Percentiles rank a stretch among this genome's conserved stretches.
These are phyloP conservation scores for Progne subis DNA, from an alignment of 2,113 vertebrate genomes.

Conservation along the genomic window DNA sequence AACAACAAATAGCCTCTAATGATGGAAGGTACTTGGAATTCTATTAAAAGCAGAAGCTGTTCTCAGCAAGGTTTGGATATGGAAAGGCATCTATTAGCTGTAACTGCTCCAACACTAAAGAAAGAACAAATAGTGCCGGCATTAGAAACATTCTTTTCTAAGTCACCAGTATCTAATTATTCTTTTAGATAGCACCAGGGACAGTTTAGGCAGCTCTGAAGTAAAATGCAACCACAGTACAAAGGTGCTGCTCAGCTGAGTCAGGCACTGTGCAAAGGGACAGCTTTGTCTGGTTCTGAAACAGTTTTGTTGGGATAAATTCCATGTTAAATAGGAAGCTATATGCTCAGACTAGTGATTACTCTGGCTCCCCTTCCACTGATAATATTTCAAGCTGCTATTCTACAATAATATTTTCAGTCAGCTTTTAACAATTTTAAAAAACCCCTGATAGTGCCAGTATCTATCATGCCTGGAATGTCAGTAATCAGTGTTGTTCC, in stretches of 20 bases:
- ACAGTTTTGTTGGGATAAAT: background rate
- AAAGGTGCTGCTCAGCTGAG: background rate
- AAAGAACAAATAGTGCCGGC: background rate
- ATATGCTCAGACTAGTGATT: background rate
- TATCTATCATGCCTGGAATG: background rate
- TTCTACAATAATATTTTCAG: background rate
- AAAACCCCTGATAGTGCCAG: background rate
- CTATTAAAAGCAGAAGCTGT: background rate
- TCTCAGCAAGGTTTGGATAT: background rate
- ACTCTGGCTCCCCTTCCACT: background rate
- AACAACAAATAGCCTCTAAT: background rate
- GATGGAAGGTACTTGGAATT: background rate
- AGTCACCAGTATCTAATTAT: background rate
- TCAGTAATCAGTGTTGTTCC: background rate
- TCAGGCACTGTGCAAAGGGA: background rate
- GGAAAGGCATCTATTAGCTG: background rate
- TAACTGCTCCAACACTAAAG: background rate
- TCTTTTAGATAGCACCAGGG: background rate
- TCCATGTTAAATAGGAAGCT: background rate
- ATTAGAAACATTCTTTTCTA: background rate
- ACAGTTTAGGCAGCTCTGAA: background rate
- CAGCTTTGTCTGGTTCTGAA: rapidly evolving
- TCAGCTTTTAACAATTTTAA: background rate
- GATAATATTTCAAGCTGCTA: background rate
- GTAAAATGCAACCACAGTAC: background rate